Evolutionary conservation across 2,113 vertebrate species (phyloP), one percentile per base, ranked within the genome.

Genomic region (Antennarius striatus): DNA sequence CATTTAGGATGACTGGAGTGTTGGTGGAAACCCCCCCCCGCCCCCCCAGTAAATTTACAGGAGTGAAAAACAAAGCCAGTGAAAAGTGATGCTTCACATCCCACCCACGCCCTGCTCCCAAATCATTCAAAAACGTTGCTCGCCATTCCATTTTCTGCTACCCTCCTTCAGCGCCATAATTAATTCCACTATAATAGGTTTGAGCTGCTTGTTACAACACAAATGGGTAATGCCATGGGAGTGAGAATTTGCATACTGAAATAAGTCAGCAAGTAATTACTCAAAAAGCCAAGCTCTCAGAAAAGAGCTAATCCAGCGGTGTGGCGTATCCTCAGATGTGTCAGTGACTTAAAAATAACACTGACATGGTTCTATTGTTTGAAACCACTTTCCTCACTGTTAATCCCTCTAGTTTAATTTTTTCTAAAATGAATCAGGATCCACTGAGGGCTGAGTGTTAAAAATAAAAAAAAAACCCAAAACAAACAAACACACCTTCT

Each of bases 141-240:
- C 17, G 32, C 50, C 64, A 75, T 40, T 79, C 56, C 58, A 28
- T 60, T 46, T 46, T 55, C 65, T 62, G 50, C 63, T 66, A 28
- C 36, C 40, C 55, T 77, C 50, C 30, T 75, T 54, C 77, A 64
- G 59, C 30, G 45, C 43, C 29, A 47, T 83, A 62, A 82, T 81
- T 79, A 75, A 86, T 83, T 80, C 68, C 32, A 15, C 64, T 80
- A 81, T 79, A 86, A 86, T 79, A 61, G 86, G 75, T 82, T 84
- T 84, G 82, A 77, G 68, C 71, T 66, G 78, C 58, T 81, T 77
- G 77, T 81, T 81, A 75, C 57, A 75, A 75, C 68, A 83, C 80
- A 81, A 82, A 81, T 73, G 57, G 32, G 63, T 67, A 81, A 66
- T 77, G 82, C 56, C 75, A 77, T 49, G 81, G 68, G 81, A 84